Conservation (phyloP, 2,797 vertebrate species). For the Cynodonichthys magdalenae region DNA sequence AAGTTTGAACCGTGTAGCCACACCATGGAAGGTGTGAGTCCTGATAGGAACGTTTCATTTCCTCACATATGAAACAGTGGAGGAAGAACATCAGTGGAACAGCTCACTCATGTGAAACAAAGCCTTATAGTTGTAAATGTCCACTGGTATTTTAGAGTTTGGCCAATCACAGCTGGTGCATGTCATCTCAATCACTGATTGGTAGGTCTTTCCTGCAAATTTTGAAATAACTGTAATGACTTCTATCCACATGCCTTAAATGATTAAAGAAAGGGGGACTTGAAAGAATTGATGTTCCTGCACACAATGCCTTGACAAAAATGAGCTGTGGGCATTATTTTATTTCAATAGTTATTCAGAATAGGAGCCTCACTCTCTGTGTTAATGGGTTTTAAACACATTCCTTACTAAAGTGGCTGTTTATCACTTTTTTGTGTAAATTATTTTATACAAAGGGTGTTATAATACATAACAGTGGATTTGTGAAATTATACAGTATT, state of each 20-base stretch:
- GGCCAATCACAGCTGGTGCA: constrained; percentile 6
- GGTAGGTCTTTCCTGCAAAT: background rate
- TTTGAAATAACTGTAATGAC: background rate
- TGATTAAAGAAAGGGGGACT: background rate
- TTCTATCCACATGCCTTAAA: too few species aligned
- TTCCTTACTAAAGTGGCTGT: background rate
- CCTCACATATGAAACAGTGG: constrained; percentile 42
- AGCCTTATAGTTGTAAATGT: constrained; percentile 47
- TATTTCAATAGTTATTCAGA: background rate
- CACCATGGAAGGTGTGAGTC: constrained; percentile 3
- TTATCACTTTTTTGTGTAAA: background rate
- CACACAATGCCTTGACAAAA: background rate
- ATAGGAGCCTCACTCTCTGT: background rate
- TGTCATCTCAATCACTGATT: background rate
- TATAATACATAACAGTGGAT: background rate
- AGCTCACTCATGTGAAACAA: constrained; percentile 56
- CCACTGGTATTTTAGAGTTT: constrained; percentile 45
- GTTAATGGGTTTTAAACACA: background rate
- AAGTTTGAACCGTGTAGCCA: too few species aligned
- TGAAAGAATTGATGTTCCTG: background rate
- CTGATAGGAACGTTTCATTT: constrained; percentile 61
- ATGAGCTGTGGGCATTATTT: background rate
- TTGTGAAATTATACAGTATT: constrained; percentile 4
- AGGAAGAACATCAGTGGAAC: constrained; percentile 73
- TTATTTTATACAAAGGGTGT: too few species aligned